These are phyloP conservation scores for Acromyrmex echinatior DNA, from an alignment of 1,140 invertebrate species.

Conservation along the genomic window DNA sequence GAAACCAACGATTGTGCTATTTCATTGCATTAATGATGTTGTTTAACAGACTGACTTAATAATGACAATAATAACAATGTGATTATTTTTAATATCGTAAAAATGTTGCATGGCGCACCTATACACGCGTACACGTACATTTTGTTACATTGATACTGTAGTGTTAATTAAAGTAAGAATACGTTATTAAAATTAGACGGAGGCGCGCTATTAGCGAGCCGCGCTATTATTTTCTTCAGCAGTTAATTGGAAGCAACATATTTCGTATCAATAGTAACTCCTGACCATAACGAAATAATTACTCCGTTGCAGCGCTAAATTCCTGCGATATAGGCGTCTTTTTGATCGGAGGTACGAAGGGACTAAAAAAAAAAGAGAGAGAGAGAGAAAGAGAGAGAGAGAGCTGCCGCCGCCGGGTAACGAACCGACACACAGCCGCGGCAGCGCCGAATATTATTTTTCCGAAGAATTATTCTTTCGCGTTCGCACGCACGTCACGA, in stretches of 20 bases:
- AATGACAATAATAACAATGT: not conserved
- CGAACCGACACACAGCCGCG: slow-evolving; percentile 42
- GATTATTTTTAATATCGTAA: slow-evolving; percentile 2
- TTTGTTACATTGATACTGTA: not conserved
- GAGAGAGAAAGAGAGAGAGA: not conserved
- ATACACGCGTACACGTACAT: too few species aligned
- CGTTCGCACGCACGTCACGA: slow-evolving; percentile 63
- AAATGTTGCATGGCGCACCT: not conserved
- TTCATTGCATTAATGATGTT: not conserved
- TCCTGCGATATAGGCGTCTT: slow-evolving; percentile 49
- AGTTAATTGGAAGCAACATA: slow-evolving; percentile 51
- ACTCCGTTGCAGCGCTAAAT: slow-evolving; percentile 49
- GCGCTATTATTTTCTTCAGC: slow-evolving; percentile 33
- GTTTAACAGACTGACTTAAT: not conserved
- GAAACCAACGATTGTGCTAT: not conserved
- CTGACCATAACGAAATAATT: slow-evolving; percentile 40
- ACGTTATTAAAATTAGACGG: slow-evolving; percentile 42
- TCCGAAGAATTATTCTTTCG: slow-evolving; percentile 61
- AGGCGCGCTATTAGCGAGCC: not conserved
- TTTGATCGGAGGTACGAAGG: slow-evolving; percentile 33
- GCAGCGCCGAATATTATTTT: slow-evolving; percentile 59
- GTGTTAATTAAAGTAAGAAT: slow-evolving; percentile 42
- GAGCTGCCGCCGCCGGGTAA: slow-evolving; percentile 33
- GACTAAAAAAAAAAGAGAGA: not conserved
- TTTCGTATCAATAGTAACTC: slow-evolving; percentile 45